Conservation (phyloP, 2,888 invertebrate genomes). For the Eutolmus rufibarbis region DNA sequence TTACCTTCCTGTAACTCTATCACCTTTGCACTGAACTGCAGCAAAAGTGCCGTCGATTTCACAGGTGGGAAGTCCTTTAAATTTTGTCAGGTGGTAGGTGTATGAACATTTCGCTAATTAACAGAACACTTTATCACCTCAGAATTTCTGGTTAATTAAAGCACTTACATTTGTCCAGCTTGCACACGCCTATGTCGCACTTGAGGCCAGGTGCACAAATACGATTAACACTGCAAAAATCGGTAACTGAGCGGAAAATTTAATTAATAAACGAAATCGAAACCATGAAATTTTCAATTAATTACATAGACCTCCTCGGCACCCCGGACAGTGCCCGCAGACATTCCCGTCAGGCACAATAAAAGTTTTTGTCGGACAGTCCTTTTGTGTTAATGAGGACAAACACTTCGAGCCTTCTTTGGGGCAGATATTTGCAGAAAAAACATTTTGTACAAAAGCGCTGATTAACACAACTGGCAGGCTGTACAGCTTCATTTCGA, state of each 20-base stretch:
- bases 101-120: conserved; percentile 49
- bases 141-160: background rate
- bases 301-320: conserved; percentile 52
- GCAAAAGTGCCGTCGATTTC: conserved; percentile 68
- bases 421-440: background rate
- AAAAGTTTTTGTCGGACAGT: conserved; percentile 48
- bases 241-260: background rate
- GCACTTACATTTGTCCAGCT: conserved; percentile 52
- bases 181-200: conserved; percentile 46
- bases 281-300: conserved; percentile 29
- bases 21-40: conserved; percentile 74
- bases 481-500: background rate
- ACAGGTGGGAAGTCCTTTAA: conserved; percentile 63
- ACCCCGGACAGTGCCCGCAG: conserved; percentile 64
- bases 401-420: conserved; percentile 43
- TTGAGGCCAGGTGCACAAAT: conserved; percentile 33
- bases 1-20: conserved; percentile 68
- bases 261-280: background rate
- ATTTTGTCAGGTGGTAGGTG: conserved; percentile 49
- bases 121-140: background rate
- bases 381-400: conserved; percentile 50
- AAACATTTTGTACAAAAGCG: background rate
- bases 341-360: conserved; percentile 47
- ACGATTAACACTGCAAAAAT: conserved; percentile 16
- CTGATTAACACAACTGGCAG: background rate